A percentile compares a stretch with the other conserved stretches of the same genome.
Evolutionary conservation across 2,888 invertebrate genomes (phyloP).

Genomic region (Fragum whitleyi): DNA sequence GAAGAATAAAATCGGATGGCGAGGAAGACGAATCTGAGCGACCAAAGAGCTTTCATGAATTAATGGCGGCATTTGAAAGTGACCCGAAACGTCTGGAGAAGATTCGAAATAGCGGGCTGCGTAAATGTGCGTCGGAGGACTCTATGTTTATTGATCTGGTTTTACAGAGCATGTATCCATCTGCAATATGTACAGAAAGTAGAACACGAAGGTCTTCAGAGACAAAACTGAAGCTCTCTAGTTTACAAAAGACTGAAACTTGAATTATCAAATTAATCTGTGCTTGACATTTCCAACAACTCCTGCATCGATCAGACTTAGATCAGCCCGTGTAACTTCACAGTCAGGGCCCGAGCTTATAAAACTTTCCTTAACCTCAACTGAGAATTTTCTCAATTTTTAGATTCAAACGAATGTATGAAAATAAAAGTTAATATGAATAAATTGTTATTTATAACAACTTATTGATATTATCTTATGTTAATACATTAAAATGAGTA

Average conservation of each 20-base stretch:
- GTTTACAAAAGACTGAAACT: neutral
- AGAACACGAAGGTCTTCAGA: slow-evolving; percentile 37
- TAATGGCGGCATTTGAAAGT: slow-evolving; percentile 76
- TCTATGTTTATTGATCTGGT: slow-evolving; percentile 68
- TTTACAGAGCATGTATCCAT: slow-evolving; percentile 70
- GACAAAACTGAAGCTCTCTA: neutral
- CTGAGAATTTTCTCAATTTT: no score
- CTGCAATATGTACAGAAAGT: slow-evolving; percentile 52
- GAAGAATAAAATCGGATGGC: slow-evolving; percentile 48
- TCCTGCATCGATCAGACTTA: neutral
- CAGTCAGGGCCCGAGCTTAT: neutral
- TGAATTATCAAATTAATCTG: neutral
- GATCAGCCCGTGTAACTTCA: neutral
- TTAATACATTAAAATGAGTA: no score
- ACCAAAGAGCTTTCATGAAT: slow-evolving; percentile 80
- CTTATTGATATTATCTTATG: no score
- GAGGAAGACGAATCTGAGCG: slow-evolving; percentile 64
- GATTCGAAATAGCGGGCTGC: slow-evolving; percentile 60
- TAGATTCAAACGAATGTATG: no score
- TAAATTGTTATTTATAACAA: no score
- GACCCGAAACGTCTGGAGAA: slow-evolving; percentile 66
- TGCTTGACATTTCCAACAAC: no score
- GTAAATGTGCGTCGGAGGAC: slow-evolving; percentile 78
- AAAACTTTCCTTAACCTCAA: no score
- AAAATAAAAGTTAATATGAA: no score